Percentiles rank a stretch among this genome's conserved stretches.
Conservation (phyloP, 2,797 vertebrate species). For the Diglossa cyanea region DNA sequence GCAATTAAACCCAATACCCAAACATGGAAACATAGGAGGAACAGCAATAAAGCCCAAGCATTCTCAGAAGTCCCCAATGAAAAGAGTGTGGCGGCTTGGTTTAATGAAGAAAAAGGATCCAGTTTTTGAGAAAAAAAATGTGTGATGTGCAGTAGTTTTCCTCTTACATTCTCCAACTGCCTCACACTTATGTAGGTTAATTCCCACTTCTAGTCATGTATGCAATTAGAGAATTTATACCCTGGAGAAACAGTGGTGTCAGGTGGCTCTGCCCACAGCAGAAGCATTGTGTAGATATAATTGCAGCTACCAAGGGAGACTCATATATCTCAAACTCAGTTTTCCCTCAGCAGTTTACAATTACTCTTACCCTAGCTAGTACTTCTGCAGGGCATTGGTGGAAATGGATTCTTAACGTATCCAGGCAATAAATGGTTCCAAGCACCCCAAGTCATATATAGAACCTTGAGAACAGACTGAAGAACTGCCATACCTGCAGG, state of each 20-base stretch:
- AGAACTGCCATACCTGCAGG: background rate
- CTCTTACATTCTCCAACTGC: background rate
- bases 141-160: background rate
- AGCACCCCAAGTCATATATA: background rate
- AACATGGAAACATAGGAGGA: background rate
- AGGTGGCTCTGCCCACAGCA: background rate
- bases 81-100: background rate
- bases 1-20: background rate
- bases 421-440: background rate
- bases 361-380: background rate
- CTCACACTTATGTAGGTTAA: background rate
- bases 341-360: conserved; percentile 5
- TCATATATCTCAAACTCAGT: background rate
- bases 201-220: background rate
- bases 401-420: background rate
- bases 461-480: background rate
- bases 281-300: background rate
- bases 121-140: background rate
- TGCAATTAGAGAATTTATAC: conserved; percentile 11
- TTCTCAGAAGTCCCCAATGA: background rate
- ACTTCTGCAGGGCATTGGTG: background rate
- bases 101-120: background rate
- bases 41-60: background rate
- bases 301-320: conserved; percentile 7
- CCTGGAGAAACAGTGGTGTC: background rate